Conservation (phyloP, 2,888 invertebrate species). For the Tipula unca region DNA sequence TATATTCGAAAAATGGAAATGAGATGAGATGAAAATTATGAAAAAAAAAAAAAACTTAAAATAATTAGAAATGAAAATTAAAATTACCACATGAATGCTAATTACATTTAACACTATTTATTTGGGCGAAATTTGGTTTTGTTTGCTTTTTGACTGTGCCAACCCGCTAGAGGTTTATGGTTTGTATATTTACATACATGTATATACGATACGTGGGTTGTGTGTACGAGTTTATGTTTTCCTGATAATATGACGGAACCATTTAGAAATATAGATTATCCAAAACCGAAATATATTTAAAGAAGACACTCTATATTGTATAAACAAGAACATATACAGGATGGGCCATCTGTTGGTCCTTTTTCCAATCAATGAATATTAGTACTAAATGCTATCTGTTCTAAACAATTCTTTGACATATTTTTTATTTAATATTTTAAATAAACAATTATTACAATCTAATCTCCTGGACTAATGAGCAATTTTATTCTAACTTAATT, state of each 20-base stretch:
- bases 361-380: no score
- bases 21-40: background rate
- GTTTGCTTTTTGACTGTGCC: background rate
- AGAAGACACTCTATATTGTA: no score
- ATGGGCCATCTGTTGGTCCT: no score
- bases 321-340: no score
- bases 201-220: background rate
- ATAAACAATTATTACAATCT: no score
- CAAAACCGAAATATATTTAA: no score
- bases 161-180: background rate
- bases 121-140: background rate
- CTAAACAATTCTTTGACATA: no score
- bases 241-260: background rate
- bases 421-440: no score
- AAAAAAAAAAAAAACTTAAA: background rate
- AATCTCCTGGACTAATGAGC: no score
- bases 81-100: slow-evolving; percentile 14
- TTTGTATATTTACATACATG: background rate
- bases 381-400: no score
- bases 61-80: background rate
- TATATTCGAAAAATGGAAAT: background rate
- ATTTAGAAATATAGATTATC: background rate
- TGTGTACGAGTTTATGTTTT: background rate
- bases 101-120: background rate
- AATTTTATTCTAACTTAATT: no score